Base-by-base conservation (phyloP, 1,140 invertebrate genomes). In the Trachymyrmex septentrionalis region DNA sequence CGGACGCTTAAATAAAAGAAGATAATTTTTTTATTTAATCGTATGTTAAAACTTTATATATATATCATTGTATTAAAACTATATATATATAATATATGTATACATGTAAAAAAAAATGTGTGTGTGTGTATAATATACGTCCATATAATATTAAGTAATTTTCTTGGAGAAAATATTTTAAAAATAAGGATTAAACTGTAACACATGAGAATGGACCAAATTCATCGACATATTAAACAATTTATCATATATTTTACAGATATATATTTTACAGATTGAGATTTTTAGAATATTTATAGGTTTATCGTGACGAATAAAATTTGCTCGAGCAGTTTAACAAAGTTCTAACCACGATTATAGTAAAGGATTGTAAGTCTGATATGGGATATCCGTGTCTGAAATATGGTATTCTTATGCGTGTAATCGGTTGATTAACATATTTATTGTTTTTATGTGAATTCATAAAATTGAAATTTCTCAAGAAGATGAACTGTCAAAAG, bases 151-250 rank as follows among this genome's bases (percentile, higher is more conserved):
- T 61, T 77, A 50, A 44, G 24, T n/a, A 10, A 14, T 64, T 10
- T 55, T 38, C 19, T 64, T 64, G 12, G 30, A 48, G 21, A 78
- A 64, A 78, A 64, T n/a, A 77, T 30, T 50, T 21, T 6, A 64
- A n/a, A 3, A 78, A 19, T 24, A 48, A 78, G 59, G 64, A 63
- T 66, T n/a, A 34, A 38, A 30, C 16, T 16, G 30, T 48, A 12
- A 34, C 3, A 5, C 30, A 34, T 38, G 34, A 38, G 48, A 14
- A 2, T 6, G 3, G 84, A 87, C 3, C 19, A 64, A 5, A 5
- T 66, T 38, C 48, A 85, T 38, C 59, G 55, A 59, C n/a, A 50
- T 69, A 3, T 72, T 95, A 6, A 30, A 44, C 92, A 95, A 55
- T 93, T 94, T 1, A 63, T 14, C 5, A 27, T n/a, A n/a, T n/a